Conservation (phyloP, 2,888 invertebrate species). For the Agrotis clavis region DNA sequence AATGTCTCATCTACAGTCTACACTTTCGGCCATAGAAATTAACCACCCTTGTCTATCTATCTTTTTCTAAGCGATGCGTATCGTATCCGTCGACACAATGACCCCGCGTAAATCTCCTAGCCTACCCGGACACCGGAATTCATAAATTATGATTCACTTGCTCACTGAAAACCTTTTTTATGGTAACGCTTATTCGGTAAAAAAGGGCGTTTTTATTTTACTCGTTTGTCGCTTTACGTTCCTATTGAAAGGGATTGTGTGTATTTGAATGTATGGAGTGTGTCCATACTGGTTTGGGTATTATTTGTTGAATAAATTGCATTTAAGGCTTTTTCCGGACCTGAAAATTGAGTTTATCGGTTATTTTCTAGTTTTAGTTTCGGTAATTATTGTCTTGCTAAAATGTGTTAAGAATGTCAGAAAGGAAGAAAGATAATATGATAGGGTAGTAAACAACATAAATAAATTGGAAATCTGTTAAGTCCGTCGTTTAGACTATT, state of each 20-base stretch:
- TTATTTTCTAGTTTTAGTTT: background rate
- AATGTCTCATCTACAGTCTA: background rate
- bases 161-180: constrained; percentile 91
- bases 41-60: constrained; percentile 52
- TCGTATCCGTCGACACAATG: constrained; percentile 86
- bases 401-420: too few relatives aligned
- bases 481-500: too few relatives aligned
- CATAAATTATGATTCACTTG: constrained; percentile 91
- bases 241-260: constrained; percentile 69
- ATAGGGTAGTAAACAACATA: too few relatives aligned
- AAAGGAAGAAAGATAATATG: too few relatives aligned
- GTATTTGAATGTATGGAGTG: constrained; percentile 60
- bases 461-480: too few relatives aligned
- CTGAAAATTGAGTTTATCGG: constrained; percentile 4
- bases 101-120: constrained; percentile 89
- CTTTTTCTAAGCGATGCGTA: constrained; percentile 72
- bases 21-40: constrained; percentile 45
- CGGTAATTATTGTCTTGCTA: too few relatives aligned
- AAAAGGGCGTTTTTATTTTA: constrained; percentile 87
- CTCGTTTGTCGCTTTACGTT: constrained; percentile 82
- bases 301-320: constrained; percentile 36
- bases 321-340: constrained; percentile 16
- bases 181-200: constrained; percentile 89
- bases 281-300: constrained; percentile 44
- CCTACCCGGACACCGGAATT: constrained; percentile 87